phyloP scores from a whole-genome alignment of 2,797 vertebrate genomes.

The Thripadectes ignobilis region DNA sequence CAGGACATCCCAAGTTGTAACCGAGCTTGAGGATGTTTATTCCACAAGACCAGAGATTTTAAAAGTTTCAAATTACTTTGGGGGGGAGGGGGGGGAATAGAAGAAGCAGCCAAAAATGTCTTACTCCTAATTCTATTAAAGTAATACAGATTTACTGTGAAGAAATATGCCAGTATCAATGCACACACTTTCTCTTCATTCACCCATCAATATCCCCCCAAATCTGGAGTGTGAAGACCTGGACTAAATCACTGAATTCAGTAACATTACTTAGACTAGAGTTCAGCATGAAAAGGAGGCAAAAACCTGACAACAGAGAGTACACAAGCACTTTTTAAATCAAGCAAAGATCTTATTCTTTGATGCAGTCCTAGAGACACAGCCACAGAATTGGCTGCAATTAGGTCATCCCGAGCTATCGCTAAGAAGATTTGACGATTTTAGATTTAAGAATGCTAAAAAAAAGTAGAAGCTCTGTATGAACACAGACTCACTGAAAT shows the following conservation, averaged over 20 bases:
- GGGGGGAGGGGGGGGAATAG: too few species aligned
- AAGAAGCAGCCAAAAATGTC: not conserved
- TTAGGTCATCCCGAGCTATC: not conserved
- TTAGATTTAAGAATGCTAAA: not conserved
- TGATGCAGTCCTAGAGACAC: not conserved
- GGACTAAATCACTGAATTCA: not conserved
- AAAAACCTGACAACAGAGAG: not conserved
- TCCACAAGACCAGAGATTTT: not conserved
- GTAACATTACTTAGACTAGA: not conserved
- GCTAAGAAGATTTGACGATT: not conserved
- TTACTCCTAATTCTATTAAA: not conserved
- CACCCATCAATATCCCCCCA: not conserved
- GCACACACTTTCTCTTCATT: not conserved
- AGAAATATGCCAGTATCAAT: not conserved
- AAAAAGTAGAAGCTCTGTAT: not conserved
- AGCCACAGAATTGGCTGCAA: not conserved
- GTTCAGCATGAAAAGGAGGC: not conserved
- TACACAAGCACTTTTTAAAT: not conserved
- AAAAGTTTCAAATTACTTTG: not conserved
- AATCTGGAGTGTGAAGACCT: not conserved
- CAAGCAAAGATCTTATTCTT: not conserved
- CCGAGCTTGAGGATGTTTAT: not conserved
- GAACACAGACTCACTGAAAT: not conserved
- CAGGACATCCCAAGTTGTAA: accelerated
- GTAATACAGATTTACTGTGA: not conserved